Percentiles rank a stretch among this genome's conserved stretches.
Evolutionary conservation across 2,888 invertebrate genomes (phyloP).

Genomic region (Atherix ibis): DNA sequence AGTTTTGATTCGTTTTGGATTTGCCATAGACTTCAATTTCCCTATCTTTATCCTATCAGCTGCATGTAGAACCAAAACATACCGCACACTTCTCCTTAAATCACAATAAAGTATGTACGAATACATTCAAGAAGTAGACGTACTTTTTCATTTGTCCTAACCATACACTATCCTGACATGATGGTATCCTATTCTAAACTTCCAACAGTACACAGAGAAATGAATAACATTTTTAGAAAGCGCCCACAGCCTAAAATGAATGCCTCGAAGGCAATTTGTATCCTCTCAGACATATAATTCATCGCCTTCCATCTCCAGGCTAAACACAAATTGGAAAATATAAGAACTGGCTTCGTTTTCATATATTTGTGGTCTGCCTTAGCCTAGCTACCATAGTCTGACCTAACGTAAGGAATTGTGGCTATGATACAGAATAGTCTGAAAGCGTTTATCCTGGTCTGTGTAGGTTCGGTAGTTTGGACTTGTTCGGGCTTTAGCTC

Average conservation of each 20-base stretch:
- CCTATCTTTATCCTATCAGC: too few relatives aligned
- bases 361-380: conserved; percentile 7
- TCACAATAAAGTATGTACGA: too few relatives aligned
- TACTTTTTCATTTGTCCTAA: too few relatives aligned
- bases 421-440: too few relatives aligned
- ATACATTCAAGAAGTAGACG: too few relatives aligned
- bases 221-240: neutral
- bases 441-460: conserved; percentile 3
- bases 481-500: neutral
- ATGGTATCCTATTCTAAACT: neutral
- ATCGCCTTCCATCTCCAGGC: conserved; percentile 16
- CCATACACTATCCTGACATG: too few relatives aligned
- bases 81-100: too few relatives aligned
- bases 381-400: conserved; percentile 6
- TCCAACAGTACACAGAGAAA: neutral
- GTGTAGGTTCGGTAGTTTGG: conserved; percentile 1
- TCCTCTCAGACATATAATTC: conserved; percentile 18
- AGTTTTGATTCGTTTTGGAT: too few relatives aligned
- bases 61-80: too few relatives aligned
- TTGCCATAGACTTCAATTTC: too few relatives aligned
- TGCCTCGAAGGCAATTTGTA: conserved; percentile 10
- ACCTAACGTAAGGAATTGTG: too few relatives aligned
- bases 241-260: conserved; percentile 1
- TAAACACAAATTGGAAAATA: conserved; percentile 18
- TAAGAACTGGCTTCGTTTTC: conserved; percentile 17